Conservation (phyloP, 2,113 vertebrate genomes). For the Nothoprocta perdicaria region DNA sequence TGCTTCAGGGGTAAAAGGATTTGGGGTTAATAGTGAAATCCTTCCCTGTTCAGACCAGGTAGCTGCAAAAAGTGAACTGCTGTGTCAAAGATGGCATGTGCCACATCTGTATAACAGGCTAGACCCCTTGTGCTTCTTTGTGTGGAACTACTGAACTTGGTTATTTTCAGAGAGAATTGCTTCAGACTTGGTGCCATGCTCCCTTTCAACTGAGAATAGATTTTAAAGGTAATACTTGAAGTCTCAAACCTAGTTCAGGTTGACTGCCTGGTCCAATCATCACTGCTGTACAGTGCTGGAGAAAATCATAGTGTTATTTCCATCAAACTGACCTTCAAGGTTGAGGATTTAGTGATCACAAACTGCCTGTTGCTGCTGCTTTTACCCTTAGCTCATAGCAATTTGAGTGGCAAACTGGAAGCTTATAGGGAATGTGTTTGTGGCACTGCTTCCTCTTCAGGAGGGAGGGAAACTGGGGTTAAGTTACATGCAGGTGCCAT, state of each 20-base stretch:
- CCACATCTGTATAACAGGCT: neutral
- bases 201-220: neutral
- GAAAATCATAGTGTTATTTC: neutral
- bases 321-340: neutral
- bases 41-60: neutral
- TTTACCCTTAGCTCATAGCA: neutral
- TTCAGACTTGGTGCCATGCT: neutral
- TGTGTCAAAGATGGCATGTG: no score
- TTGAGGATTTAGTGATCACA: neutral
- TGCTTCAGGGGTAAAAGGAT: neutral
- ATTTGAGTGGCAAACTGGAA: neutral
- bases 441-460: neutral
- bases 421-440: neutral
- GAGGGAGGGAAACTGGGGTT: neutral
- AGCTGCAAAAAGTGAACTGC: neutral
- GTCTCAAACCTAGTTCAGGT: neutral
- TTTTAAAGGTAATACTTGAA: neutral
- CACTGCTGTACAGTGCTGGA: neutral
- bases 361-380: rapidly evolving
- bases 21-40: neutral
- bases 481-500: neutral
- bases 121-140: neutral
- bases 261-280: neutral
- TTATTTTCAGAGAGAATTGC: neutral
- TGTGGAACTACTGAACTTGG: neutral